phyloP scores from a whole-genome alignment of 2,888 invertebrate genomes.

The Drosophila merina region DNA sequence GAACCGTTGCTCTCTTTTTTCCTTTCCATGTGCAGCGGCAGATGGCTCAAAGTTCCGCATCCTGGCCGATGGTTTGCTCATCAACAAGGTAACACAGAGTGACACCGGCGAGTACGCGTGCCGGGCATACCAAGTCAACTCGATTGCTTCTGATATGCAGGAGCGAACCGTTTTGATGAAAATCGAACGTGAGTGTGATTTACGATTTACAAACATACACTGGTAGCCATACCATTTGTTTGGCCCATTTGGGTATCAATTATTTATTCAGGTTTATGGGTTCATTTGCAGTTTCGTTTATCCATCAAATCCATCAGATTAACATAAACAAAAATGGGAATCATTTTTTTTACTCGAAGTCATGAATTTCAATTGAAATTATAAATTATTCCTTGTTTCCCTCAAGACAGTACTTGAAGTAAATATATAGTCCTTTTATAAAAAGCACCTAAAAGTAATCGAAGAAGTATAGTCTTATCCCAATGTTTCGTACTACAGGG shows the following conservation, averaged over 20 bases:
- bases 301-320: too few relatives aligned
- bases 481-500: not conserved
- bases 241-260: not conserved
- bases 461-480: not conserved
- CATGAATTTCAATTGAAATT: not conserved
- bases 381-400: not conserved
- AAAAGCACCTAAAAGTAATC: not conserved
- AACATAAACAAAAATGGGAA: too few relatives aligned
- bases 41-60: conserved; percentile 83
- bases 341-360: not conserved
- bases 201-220: conserved; percentile 61
- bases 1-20: conserved; percentile 5
- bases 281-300: too few relatives aligned
- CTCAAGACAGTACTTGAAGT: not conserved
- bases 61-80: conserved; percentile 86
- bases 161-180: conserved; percentile 86
- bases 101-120: conserved; percentile 87
- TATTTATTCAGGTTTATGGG: not conserved
- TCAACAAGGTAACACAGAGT: conserved; percentile 85
- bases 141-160: conserved; percentile 85
- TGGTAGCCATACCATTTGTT: conserved; percentile 20
- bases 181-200: conserved; percentile 86
- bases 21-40: conserved; percentile 37
- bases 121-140: conserved; percentile 85
- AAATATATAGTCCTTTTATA: not conserved